Evolutionary conservation across 1,140 invertebrate genomes (phyloP).

Genomic region (Calliphora vicina): DNA sequence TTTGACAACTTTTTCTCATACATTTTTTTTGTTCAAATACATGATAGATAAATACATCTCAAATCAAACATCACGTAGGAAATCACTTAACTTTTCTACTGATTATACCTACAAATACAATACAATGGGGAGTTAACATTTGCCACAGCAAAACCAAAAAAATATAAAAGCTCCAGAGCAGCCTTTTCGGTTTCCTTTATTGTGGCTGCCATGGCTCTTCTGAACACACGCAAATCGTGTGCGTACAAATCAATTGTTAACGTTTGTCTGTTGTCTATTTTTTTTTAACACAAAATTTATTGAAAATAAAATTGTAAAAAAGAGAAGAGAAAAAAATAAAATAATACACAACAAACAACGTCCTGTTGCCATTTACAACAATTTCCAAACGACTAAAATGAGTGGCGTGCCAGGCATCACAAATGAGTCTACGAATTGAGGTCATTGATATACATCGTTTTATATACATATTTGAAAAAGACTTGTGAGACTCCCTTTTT

Average conservation of each 20-base stretch:
- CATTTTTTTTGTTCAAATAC: background rate
- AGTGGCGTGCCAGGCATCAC: conserved; percentile 56
- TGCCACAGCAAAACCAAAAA: conserved; percentile 45
- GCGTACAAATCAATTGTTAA: conserved; percentile 60
- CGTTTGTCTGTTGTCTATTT: background rate
- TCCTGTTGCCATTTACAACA: background rate
- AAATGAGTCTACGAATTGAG: conserved; percentile 49
- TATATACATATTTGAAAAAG: background rate
- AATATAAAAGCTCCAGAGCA: background rate
- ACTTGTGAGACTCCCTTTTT: too few relatives aligned
- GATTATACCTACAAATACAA: conserved; percentile 25
- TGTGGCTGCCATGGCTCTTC: background rate
- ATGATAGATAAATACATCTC: background rate
- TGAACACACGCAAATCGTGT: conserved; percentile 53
- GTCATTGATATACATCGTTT: conserved; percentile 28
- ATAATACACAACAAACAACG: too few relatives aligned
- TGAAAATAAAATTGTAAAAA: background rate
- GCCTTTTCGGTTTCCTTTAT: background rate
- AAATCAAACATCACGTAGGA: conserved; percentile 54
- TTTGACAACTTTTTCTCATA: background rate
- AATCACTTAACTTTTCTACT: conserved; percentile 60
- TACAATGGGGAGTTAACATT: conserved; percentile 10
- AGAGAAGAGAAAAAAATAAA: background rate
- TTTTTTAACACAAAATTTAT: conserved; percentile 18
- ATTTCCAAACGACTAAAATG: conserved; percentile 48